A percentile compares a stretch with the other conserved stretches of the same genome.
phyloP scores from a whole-genome alignment of 2,797 vertebrate species.

The Enteromius thamalakanensis region DNA sequence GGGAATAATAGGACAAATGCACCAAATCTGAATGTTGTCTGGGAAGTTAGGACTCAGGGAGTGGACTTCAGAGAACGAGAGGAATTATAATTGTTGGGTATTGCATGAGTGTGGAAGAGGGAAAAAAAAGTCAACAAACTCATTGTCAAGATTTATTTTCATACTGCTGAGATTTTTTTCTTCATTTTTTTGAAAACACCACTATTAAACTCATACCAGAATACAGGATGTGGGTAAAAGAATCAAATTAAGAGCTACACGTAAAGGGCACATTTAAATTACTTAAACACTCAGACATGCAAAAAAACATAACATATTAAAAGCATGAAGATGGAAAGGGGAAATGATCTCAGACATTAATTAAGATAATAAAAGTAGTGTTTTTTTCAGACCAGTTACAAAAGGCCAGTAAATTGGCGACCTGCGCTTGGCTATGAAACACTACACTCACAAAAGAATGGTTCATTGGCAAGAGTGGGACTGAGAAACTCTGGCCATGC shows the following conservation, averaged over 20 bases:
- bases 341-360: neutral
- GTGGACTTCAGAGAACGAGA: neutral
- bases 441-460: slow-evolving; percentile 51
- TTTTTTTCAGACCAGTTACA: slow-evolving; percentile 27
- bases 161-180: slow-evolving; percentile 30
- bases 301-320: slow-evolving; percentile 19
- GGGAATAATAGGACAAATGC: slow-evolving; percentile 22
- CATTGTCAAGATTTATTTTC: slow-evolving; percentile 47
- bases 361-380: slow-evolving; percentile 1
- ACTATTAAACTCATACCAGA: slow-evolving; percentile 36
- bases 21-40: neutral
- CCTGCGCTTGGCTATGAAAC: slow-evolving; percentile 33
- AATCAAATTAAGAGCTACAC: slow-evolving; percentile 47
- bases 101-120: neutral
- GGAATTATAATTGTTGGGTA: slow-evolving; percentile 12
- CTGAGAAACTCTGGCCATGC: slow-evolving; percentile 48
- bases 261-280: slow-evolving; percentile 30
- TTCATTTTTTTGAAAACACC: slow-evolving; percentile 56
- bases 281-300: slow-evolving; percentile 24
- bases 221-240: slow-evolving; percentile 23
- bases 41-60: neutral
- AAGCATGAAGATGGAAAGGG: neutral
- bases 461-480: slow-evolving; percentile 44
- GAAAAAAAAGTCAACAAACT: slow-evolving; percentile 30
- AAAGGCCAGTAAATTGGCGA: slow-evolving; percentile 40